Conservation (phyloP, 2,888 invertebrate species). For the Lottia gigantea region DNA sequence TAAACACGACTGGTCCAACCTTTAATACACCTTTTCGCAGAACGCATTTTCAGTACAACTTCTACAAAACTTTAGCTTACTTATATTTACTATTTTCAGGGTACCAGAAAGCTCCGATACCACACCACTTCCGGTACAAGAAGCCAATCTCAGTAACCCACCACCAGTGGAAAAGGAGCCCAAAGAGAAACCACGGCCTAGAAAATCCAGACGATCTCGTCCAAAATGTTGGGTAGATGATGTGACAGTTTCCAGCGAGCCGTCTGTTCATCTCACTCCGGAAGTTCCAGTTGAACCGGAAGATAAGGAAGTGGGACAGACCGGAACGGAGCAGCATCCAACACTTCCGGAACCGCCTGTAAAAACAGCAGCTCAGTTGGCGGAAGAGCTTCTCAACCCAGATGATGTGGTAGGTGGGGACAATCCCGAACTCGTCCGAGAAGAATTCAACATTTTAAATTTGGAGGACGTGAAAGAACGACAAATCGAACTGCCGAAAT, state of each 20-base stretch:
- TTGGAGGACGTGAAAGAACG: conserved; percentile 10
- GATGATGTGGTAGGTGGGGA: background rate
- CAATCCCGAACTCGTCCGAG: background rate
- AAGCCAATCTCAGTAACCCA: no score
- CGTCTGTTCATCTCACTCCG: conserved; percentile 14
- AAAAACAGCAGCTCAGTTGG: conserved; percentile 4
- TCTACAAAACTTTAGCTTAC: no score
- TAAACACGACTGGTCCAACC: no score
- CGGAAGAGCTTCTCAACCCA: background rate
- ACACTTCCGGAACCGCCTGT: no score
- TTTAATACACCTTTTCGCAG: no score
- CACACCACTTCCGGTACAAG: no score
- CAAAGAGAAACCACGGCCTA: background rate
- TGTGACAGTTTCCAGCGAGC: conserved; percentile 48
- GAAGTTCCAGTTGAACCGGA: conserved; percentile 12
- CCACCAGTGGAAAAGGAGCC: background rate
- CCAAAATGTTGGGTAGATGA: conserved; percentile 56
- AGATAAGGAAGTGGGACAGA: conserved; percentile 7
- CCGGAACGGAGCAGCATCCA: background rate
- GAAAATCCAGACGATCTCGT: conserved; percentile 19
- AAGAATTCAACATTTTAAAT: background rate
- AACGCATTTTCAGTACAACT: no score
- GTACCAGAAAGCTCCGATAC: no score
- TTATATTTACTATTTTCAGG: no score
- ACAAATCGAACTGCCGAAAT: conserved; percentile 37